Conservation (phyloP, 2,113 vertebrate species). For the Halcyon malimbica region DNA sequence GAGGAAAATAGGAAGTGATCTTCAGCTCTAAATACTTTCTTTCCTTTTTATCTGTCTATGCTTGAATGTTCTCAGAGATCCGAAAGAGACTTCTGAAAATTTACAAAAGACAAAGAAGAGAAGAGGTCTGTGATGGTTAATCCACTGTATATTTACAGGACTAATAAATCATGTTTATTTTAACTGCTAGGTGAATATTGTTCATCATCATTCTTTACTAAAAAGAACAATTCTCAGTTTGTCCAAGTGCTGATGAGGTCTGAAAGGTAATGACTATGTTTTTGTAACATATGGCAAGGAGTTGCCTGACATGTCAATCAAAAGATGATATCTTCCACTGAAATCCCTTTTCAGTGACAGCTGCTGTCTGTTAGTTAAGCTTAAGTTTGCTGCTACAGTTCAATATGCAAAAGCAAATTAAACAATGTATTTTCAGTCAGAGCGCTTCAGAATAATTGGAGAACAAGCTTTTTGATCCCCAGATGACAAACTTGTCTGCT, state of each 20-base stretch:
- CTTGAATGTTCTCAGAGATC: background rate
- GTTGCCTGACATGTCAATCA: background rate
- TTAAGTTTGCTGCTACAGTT: background rate
- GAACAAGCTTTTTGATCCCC: background rate
- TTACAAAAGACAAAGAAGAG: background rate
- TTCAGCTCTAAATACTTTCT: background rate
- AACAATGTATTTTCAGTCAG: background rate
- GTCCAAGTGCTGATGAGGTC: background rate
- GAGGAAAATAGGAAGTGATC: background rate
- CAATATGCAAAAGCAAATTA: background rate
- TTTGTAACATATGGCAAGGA: background rate
- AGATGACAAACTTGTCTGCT: background rate
- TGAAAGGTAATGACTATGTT: background rate
- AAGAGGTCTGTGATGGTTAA: background rate
- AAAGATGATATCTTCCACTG: background rate
- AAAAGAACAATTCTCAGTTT: background rate
- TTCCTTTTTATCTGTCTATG: background rate
- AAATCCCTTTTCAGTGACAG: background rate
- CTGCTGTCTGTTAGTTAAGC: background rate
- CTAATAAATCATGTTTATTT: background rate
- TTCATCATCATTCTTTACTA: background rate
- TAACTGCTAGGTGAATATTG: background rate
- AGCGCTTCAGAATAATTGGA: background rate
- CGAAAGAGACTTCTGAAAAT: background rate
- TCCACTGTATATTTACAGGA: background rate